Base-by-base conservation (phyloP, 2,797 vertebrate genomes). In the Catharus ustulatus region DNA sequence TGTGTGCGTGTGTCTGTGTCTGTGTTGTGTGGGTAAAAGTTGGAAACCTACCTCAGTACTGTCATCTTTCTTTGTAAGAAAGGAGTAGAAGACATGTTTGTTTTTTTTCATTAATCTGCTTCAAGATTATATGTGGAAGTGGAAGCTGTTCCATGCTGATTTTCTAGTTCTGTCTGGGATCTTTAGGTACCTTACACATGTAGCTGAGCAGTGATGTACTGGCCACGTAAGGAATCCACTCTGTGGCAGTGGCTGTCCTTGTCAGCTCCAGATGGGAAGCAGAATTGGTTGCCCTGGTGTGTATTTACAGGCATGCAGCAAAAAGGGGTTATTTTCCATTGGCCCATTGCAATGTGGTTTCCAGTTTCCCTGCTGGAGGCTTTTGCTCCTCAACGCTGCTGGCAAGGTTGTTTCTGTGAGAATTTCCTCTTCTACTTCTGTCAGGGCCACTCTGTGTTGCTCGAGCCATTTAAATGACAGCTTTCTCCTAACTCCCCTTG, bases 1-100 rank as follows among this genome's bases (percentile, higher is more conserved):
- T 73, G 76, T 93, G 82, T 93, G 89, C 0, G 17, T 96, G 83
- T 88, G 87, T 94, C 90, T 95, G 80, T 63, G 91, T 95, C 90
- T 93, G 38, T 84, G 76, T 91, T 69, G 73, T 40, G 63, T 73
- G 94, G 40, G 45, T 38, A 58, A 58, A 68, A 86, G 73, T 16
- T 87, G 78, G 62, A 89, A 89, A 64, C 62, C 69, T 58, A 57
- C 30, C 89, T 90, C 63, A 1, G 7, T 85, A 14, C 69, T 91
- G 76, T 87, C 73, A 72, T 46, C 82, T 84, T 75, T 54, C 80
- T 67, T 75, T 61, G 19, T 67, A 77, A 48, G 66, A 81, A 84
- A 66, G 45, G 5, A 82, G 66, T 69, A 59, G 48, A 84, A 84
- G 19, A 52, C 12, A 2, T 45, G 6, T 38, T 38, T 38, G 0